Evolutionary conservation across 2,113 vertebrate genomes (phyloP), one percentile per base, ranked within the genome.

Genomic region (Gymnorhina tibicen): DNA sequence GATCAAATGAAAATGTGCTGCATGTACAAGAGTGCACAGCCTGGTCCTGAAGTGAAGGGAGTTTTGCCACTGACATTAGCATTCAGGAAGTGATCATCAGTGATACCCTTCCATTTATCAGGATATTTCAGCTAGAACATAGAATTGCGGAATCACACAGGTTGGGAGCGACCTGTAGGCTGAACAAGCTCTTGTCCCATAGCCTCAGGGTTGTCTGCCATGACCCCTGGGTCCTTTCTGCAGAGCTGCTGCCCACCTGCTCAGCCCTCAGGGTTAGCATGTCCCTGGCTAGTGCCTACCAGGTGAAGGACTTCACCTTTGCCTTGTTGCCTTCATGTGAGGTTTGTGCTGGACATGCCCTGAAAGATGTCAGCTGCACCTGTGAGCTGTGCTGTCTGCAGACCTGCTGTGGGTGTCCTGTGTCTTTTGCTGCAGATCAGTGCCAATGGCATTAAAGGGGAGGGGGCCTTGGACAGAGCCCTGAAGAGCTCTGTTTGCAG

Each of bases 161-260:
- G 7, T 10, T 49, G 60, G 46, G 39, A 42, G 33, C 6, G 16
- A 62, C 9, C 12, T 60, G 21, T 19, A 33, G n/a, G 32, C 7
- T 69, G 53, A 91, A 13, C 13, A 44, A 56, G 21, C 58, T 10
- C 14, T 30, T 16, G 17, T 82, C 32, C 30, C 21, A 9, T 44
- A 33, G 18, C n/a, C 37, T 83, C 16, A 30, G 27, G 9, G 11
- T 7, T 87, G 17, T 59, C 53, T 82, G 60, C 47, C 47, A 10
- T 0, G 3, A 18, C 6, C 5, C 6, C 30, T 8, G 4, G 10
- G n/a, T 53, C 37, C 32, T 74, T 58, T 37, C 20, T 46, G 56
- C n/a, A 53, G 49, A 56, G 37, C n/a, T 91, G 30, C 27, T 87
- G 9, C 35, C 8, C 21, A 26, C 21, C 28, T 47, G 46, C 27